Base-by-base conservation (phyloP, 2,888 invertebrate genomes). In the Bugula neritina region DNA sequence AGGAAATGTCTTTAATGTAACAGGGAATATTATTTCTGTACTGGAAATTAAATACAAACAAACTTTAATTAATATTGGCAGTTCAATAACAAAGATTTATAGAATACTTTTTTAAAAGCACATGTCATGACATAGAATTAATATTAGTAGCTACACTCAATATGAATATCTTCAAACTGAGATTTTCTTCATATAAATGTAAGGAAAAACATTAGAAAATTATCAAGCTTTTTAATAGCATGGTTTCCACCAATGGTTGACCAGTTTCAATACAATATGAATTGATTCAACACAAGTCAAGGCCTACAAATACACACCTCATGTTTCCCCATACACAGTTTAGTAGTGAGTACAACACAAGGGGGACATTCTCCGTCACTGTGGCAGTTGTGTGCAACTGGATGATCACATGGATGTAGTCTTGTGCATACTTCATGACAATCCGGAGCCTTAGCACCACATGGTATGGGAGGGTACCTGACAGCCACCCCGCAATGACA, bases 401-500 rank as follows among this genome's bases (percentile, higher is more conserved):
- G 88, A 86, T 97, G 97, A 1, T 87, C 87, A 84, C 97, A 97
- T 0, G 88, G 77, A 76, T 95, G 92, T 35, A 84, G 81, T 69
- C 93, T 88, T 0, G 89, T 87, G 84, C 97, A 98, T 0, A 90
- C 90, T 25, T 89, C 87, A 63, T 86, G 85, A 86, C 98, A 98
- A 1, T 87, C 84, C 0, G 97, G 97, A 1, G 90, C 90, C 74
- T 90, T 89, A 0, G 93, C 91, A 25, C 97, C 97, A 84, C 98
- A 98, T 0, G 92, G 89, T 71, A 98, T 90, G 0, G 98, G 98
- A 0, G 98, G 97, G 82, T 90, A 90, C 72, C 92, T 85, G 35
- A 94, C 92, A 76, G 90, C 89, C 0, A 89, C 87, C 5, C 97
- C 96, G 84, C 98, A 98, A 81, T 91, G 91, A 83, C 98, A 98